These are phyloP conservation scores for Rhynchonema sp. DNA, from an alignment of 2,888 invertebrate genomes.

Conservation along the genomic window DNA sequence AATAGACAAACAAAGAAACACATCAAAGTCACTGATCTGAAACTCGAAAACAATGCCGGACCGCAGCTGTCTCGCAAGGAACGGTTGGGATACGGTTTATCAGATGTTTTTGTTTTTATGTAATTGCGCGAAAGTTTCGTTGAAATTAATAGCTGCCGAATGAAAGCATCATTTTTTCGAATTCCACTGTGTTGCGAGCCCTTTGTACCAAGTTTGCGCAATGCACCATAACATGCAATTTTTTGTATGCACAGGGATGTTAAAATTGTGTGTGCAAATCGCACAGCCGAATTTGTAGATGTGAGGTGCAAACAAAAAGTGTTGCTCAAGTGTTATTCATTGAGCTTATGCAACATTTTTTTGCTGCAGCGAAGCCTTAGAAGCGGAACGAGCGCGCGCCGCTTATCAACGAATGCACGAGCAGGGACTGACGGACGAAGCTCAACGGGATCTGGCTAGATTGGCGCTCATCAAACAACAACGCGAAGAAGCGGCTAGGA, in stretches of 20 bases:
- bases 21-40: not conserved
- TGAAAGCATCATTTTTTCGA: too few species aligned
- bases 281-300: too few species aligned
- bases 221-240: too few species aligned
- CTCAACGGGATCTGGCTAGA: constrained; percentile 74
- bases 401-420: constrained; percentile 80
- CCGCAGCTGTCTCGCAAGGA: not conserved
- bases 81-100: not conserved
- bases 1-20: not conserved
- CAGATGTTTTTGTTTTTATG: not conserved
- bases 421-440: constrained; percentile 85
- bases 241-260: too few species aligned
- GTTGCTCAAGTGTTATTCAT: too few species aligned
- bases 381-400: constrained; percentile 66
- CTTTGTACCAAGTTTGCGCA: too few species aligned
- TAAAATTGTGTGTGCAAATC: too few species aligned
- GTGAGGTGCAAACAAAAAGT: too few species aligned
- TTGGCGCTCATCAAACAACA: constrained; percentile 82
- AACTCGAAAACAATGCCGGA: not conserved
- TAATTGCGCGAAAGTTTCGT: not conserved
- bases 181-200: too few species aligned
- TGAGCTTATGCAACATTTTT: too few species aligned
- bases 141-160: not conserved
- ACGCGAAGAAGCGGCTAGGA: constrained; percentile 78
- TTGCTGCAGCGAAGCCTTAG: constrained; percentile 71